Conservation (phyloP, 64 coral and sea anemone species). For the Trachythela sp. region DNA sequence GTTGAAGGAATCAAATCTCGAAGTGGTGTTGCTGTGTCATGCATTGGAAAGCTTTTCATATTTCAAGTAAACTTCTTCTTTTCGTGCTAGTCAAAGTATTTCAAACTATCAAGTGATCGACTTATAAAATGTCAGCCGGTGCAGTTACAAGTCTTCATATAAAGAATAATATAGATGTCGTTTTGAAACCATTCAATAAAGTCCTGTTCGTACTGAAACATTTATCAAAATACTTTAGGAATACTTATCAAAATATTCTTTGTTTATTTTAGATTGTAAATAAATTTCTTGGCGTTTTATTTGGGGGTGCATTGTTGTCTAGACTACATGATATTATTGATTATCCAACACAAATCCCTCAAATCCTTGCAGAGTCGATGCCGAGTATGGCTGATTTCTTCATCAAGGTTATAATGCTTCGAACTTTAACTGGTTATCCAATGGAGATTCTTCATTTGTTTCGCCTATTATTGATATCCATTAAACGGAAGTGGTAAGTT, state of each 20-base stretch:
- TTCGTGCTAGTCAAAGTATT: no score
- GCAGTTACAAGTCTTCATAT: no score
- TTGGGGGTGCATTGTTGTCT: neutral
- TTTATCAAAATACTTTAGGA: no score
- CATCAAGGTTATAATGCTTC: neutral
- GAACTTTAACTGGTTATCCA: neutral
- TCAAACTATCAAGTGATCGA: no score
- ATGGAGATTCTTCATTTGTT: neutral
- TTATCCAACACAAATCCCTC: neutral
- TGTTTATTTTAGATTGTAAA: constrained; percentile 2
- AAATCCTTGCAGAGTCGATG: neutral
- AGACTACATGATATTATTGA: neutral
- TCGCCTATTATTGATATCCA: neutral
- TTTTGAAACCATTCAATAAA: no score
- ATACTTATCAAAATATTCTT: neutral
- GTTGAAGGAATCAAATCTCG: neutral
- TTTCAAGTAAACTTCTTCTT: neutral
- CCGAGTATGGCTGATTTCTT: neutral
- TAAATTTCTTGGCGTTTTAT: neutral
- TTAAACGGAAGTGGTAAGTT: neutral
- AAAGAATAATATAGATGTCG: no score
- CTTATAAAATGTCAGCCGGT: no score
- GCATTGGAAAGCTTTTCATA: constrained; percentile 1
- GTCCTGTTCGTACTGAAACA: no score
- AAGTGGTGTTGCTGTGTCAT: neutral